These are phyloP conservation scores for Platysteira castanea DNA, from an alignment of 2,113 vertebrate genomes.

Conservation along the genomic window DNA sequence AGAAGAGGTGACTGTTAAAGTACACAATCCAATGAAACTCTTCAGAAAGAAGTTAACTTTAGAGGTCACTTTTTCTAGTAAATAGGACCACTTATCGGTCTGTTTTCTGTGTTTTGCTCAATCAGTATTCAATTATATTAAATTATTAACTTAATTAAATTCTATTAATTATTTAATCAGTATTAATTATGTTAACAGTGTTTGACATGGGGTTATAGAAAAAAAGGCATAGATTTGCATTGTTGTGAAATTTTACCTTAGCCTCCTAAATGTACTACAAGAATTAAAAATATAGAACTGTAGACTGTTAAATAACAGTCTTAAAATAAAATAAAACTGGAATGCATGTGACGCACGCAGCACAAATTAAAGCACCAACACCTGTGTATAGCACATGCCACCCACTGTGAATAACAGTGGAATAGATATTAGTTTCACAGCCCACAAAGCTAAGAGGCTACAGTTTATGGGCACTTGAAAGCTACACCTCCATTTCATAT, in stretches of 20 bases:
- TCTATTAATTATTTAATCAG: background rate
- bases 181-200: background rate
- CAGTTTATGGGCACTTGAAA: background rate
- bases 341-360: background rate
- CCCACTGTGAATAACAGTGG: background rate
- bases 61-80: background rate
- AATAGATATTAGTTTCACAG: background rate
- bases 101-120: background rate
- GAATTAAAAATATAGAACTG: background rate
- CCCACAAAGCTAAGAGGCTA: background rate
- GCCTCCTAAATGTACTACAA: background rate
- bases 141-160: background rate
- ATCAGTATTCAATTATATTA: background rate
- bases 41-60: background rate
- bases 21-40: background rate
- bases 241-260: background rate
- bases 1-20: background rate
- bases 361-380: background rate
- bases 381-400: background rate
- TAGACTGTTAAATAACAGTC: background rate
- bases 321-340: background rate
- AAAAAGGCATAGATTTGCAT: background rate
- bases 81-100: background rate
- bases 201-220: background rate
- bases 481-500: background rate